Conservation (phyloP, 2,888 invertebrate species). For the Lepidochrysops patricia region DNA sequence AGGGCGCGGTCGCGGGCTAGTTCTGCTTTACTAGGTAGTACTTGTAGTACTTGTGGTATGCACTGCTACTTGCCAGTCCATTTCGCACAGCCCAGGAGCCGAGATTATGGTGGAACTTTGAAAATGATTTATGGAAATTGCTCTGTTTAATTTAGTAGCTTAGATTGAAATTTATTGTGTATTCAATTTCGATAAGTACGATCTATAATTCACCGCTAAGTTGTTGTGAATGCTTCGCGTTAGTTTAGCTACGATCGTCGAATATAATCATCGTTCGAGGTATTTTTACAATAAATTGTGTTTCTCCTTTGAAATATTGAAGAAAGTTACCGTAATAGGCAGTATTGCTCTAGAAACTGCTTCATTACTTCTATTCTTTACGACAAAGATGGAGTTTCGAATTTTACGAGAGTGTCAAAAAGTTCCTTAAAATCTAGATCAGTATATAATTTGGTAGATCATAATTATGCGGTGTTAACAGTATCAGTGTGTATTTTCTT, state of each 20-base stretch:
- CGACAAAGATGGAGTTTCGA: too few relatives aligned
- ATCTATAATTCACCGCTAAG: neutral
- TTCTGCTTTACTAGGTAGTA: too few relatives aligned
- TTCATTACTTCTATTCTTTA: neutral
- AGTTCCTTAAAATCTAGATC: too few relatives aligned
- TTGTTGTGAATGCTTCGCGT: neutral
- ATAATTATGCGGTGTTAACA: neutral
- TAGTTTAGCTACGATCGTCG: neutral
- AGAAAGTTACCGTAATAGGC: neutral
- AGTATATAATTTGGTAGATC: too few relatives aligned
- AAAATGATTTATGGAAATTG: conserved; percentile 4
- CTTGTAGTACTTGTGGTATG: neutral
- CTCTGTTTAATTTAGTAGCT: conserved; percentile 5
- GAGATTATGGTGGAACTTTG: neutral
- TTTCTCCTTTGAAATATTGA: neutral
- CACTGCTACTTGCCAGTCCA: neutral
- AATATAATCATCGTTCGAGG: neutral
- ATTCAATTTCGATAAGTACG: conserved; percentile 1
- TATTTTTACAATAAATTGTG: neutral
- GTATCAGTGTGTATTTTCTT: neutral
- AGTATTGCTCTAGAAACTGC: neutral
- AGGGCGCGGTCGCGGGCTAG: neutral
- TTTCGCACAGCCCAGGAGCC: neutral
- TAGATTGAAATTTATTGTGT: conserved; percentile 1
- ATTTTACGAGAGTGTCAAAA: neutral